A percentile compares a stretch with the other conserved stretches of the same genome.
Conservation (phyloP, 2,113 vertebrate species). For the Ammodytes marinus region DNA sequence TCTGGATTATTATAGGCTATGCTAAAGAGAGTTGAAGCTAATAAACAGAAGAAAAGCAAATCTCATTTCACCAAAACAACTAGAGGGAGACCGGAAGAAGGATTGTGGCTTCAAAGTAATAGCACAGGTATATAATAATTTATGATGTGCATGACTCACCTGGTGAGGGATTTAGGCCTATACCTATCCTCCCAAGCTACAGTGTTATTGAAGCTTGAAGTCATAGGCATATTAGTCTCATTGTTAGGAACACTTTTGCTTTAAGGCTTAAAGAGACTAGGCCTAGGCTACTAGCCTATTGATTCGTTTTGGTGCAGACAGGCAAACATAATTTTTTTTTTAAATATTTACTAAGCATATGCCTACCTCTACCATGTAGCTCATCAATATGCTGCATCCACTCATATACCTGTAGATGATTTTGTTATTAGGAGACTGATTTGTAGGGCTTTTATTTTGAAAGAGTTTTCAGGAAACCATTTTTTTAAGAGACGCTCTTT, state of each 20-base stretch:
- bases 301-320: not conserved
- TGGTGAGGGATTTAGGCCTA: not conserved
- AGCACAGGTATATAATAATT: not conserved
- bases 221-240: not conserved
- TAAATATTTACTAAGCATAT: not conserved
- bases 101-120: slow-evolving; percentile 31
- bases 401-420: fast-evolving
- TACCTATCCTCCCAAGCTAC: not conserved
- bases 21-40: too few relatives aligned
- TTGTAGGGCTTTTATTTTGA: slow-evolving; percentile 54
- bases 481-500: not conserved
- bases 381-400: not conserved
- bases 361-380: not conserved
- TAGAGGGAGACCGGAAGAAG: slow-evolving; percentile 20
- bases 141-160: not conserved
- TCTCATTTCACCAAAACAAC: not conserved
- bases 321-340: not conserved
- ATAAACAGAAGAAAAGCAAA: too few relatives aligned
- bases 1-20: not conserved
- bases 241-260: not conserved
- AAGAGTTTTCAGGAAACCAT: not conserved
- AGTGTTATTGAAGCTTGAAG: not conserved
- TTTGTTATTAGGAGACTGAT: not conserved
- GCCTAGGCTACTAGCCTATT: too few relatives aligned
- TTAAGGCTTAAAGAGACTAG: not conserved